Base-by-base conservation (phyloP, 2,888 invertebrate genomes). In the Acleris literana region DNA sequence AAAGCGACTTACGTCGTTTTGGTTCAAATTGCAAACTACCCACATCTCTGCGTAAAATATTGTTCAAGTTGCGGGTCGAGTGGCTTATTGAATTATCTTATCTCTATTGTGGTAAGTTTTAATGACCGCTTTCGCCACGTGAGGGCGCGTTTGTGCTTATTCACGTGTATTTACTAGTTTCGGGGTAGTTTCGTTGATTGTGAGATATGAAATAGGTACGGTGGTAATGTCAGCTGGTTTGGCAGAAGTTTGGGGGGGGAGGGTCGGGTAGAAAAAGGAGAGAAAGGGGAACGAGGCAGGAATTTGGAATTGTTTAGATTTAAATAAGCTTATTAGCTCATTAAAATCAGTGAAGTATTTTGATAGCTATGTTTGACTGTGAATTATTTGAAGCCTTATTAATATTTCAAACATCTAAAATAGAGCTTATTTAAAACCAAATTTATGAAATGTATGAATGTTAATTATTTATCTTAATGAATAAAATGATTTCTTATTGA, bases 31-130 rank as follows among this genome's bases (percentile, higher is more conserved):
- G 17, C 16, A 11, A 51, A 48, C 74, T 76, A 76, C 76, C 73
- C 77, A 79, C 77, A 77, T 77, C 54, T 20, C 49, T 46, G 49
- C 55, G 78, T 83, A 77, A 84, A 81, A 83, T 84, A 84, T 81
- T 74, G 77, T 72, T 69, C 69, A 80, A 84, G 79, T 83, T 82
- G 75, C 69, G 73, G 78, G 78, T 76, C 74, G 76, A 78, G 77
- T 77, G 81, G 86, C 80, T 88, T 89, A 90, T 90, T 90, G 88
- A 90, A 90, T 89, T 88, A 89, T 85, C 83, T 84, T 78, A 84
- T 84, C 70, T 71, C 81, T 79, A 86, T 87, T 87, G 87, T 87
- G 79, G 80, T 83, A 84, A 87, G 87, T 86, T 87, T 85, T 87
- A 90, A 90, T 88, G 85, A 88, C 85, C 82, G 82, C 74, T 79